Evolutionary conservation across 2,797 vertebrate species (phyloP).

Genomic region (Anniella stebbinsi): DNA sequence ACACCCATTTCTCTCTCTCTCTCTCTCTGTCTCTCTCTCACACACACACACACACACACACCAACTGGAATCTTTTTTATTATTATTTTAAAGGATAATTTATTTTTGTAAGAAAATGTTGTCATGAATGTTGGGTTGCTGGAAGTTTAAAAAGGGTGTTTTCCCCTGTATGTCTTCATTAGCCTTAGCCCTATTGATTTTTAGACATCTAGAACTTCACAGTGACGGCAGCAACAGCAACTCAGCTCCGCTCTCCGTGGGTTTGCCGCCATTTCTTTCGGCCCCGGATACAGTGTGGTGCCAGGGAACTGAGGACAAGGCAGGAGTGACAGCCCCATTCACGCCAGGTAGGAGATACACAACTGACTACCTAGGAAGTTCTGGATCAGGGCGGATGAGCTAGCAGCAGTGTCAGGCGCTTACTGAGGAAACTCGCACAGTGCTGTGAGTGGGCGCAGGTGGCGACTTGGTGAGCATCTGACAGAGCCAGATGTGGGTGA

Average conservation of each 20-base stretch:
- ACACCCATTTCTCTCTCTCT: not conserved
- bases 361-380: no score
- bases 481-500: no score
- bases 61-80: constrained; percentile 51
- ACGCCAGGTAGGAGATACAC: no score
- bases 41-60: not conserved
- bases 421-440: no score
- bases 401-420: no score
- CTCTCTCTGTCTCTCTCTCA: constrained; percentile 55
- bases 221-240: no score
- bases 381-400: no score
- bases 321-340: no score
- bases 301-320: not conserved
- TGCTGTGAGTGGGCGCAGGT: no score
- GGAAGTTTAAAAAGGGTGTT: constrained; percentile 11
- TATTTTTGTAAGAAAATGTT: constrained; percentile 47
- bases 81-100: constrained; percentile 5
- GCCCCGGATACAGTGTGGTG: not conserved
- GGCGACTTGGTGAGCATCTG: no score
- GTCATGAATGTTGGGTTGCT: constrained; percentile 47
- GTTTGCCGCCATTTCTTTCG: not conserved
- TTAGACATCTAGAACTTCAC: no score
- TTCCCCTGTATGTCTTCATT: constrained; percentile 13
- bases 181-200: constrained; percentile 12
- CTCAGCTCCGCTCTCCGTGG: no score